Conservation (phyloP, 2,113 vertebrate genomes). For the Rutilus rutilus region DNA sequence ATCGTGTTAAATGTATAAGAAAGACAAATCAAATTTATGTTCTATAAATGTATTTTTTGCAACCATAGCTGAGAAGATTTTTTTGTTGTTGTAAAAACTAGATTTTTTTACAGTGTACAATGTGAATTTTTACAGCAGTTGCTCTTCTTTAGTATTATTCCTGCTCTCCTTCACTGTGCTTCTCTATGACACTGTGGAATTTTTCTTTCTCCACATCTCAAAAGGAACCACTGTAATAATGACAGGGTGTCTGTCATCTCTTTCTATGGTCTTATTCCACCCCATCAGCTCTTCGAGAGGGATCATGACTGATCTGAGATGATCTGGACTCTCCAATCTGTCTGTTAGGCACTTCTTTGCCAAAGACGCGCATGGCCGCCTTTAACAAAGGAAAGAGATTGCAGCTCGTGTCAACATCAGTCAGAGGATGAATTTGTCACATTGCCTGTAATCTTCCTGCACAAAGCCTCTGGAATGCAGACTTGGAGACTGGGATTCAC, state of each 20-base stretch:
- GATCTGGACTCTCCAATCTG: constrained; percentile 61
- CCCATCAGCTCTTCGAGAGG: constrained; percentile 51
- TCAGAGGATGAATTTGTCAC: constrained; percentile 63
- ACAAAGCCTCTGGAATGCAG: constrained; percentile 46
- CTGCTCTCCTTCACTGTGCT: not conserved
- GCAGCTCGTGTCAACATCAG: constrained; percentile 63
- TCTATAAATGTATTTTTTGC: no score
- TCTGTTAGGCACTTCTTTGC: constrained; percentile 58
- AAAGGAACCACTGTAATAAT: constrained; percentile 9
- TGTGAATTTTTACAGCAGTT: not conserved
- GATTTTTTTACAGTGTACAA: not conserved
- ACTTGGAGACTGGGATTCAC: not conserved
- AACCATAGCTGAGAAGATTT: no score
- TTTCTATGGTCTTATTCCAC: constrained; percentile 50
- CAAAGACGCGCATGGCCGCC: constrained; percentile 56
- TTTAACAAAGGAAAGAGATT: constrained; percentile 57
- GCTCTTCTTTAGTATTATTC: not conserved
- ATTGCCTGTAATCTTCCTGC: constrained; percentile 51
- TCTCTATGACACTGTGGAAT: not conserved
- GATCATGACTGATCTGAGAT: constrained; percentile 38
- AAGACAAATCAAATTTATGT: no score
- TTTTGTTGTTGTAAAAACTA: no score
- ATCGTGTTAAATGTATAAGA: no score
- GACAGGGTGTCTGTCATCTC: constrained; percentile 41
- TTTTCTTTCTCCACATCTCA: constrained; percentile 17